These are phyloP conservation scores for Notoglanidium macrostoma DNA, from an alignment of 2,797 vertebrate genomes.

Conservation along the genomic window DNA sequence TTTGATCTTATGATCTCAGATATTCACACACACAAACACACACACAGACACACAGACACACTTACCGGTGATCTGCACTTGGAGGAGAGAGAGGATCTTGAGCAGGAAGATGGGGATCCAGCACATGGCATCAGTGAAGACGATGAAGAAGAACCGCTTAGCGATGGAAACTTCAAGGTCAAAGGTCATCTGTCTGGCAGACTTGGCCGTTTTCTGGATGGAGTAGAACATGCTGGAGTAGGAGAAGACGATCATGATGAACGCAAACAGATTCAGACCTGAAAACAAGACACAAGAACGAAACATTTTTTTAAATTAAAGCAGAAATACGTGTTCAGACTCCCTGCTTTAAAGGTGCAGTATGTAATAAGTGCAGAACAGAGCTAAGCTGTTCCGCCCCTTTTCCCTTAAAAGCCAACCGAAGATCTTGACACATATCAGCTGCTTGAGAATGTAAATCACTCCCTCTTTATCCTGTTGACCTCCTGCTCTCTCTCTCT, in stretches of 20 bases:
- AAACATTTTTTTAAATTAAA: not conserved
- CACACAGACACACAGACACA: not conserved
- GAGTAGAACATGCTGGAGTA: slow-evolving; percentile 70
- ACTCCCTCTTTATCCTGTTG: no score
- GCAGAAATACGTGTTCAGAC: not conserved
- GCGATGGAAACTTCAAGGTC: slow-evolving; percentile 65
- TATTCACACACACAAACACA: not conserved
- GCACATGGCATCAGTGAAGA: slow-evolving; percentile 68
- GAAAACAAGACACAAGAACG: not conserved
- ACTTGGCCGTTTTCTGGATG: slow-evolving; percentile 59
- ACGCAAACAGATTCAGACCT: slow-evolving; percentile 70
- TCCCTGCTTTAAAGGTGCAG: not conserved
- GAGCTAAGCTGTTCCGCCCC: not conserved
- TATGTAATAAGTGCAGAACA: not conserved
- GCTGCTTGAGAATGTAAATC: no score
- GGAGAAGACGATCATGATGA: slow-evolving; percentile 68
- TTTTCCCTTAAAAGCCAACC: not conserved
- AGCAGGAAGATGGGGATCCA: slow-evolving; percentile 72
- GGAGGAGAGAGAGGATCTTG: slow-evolving; percentile 67
- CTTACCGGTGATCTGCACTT: slow-evolving; percentile 69
- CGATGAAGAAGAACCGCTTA: slow-evolving; percentile 68
- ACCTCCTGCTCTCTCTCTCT: not conserved
- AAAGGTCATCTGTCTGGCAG: slow-evolving; percentile 28
- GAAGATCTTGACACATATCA: not conserved
- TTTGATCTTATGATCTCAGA: no score